A percentile compares a stretch with the other conserved stretches of the same genome.
phyloP scores from a whole-genome alignment of 2,797 vertebrate species.

The Hipposideros larvatus region DNA sequence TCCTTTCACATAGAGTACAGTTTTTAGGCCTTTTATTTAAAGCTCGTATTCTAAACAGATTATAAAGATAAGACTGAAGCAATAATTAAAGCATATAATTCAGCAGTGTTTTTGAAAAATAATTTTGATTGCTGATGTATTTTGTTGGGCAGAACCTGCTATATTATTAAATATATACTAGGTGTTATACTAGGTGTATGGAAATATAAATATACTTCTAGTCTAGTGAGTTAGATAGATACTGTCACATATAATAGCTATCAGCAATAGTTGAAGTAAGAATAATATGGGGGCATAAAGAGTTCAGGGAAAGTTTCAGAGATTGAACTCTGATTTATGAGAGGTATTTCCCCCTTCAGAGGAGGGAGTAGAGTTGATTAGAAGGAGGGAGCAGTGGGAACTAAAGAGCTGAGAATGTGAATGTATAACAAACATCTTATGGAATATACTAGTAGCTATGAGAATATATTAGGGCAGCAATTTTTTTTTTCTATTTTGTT shows the following conservation, averaged over 20 bases:
- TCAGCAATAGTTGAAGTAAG: neutral
- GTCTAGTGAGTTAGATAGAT: neutral
- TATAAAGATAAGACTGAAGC: constrained; percentile 31
- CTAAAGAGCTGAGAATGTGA: neutral
- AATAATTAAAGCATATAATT: constrained; percentile 55
- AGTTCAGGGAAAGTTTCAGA: constrained; percentile 20
- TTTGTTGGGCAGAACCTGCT: neutral
- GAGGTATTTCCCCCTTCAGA: neutral
- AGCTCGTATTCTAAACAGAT: constrained; percentile 41
- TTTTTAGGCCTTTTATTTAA: constrained; percentile 7
- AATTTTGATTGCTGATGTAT: constrained; percentile 47
- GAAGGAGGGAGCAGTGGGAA: neutral
- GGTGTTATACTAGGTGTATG: neutral
- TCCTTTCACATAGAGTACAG: neutral
- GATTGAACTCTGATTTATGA: neutral
- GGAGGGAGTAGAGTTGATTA: neutral
- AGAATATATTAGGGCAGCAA: neutral
- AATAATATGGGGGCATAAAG: neutral
- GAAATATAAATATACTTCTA: neutral
- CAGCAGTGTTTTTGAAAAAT: constrained; percentile 30
- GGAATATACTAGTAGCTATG: neutral
- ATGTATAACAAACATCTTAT: neutral
- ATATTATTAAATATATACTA: neutral
- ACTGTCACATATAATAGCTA: neutral
- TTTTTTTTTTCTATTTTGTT: constrained; percentile 41